phyloP scores from a whole-genome alignment of 2,797 vertebrate species.

The Crenuchus spilurus region DNA sequence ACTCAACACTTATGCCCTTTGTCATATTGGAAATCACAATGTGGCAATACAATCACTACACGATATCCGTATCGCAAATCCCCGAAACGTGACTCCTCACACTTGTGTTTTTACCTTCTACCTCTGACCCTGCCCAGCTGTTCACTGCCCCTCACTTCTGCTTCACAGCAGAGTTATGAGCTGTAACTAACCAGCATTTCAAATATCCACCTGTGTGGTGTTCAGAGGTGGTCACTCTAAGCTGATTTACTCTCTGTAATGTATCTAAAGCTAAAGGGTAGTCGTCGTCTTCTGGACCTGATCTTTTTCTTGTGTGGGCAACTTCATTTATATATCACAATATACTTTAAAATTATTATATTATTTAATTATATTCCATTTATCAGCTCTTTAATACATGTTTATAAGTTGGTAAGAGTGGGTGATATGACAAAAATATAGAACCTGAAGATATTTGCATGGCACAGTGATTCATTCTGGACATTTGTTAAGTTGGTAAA shows the following conservation, averaged over 20 bases:
- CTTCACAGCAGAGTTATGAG: slow-evolving; percentile 28
- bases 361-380: too few species aligned
- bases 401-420: too few species aligned
- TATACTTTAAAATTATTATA: too few species aligned
- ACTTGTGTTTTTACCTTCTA: neutral
- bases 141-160: neutral
- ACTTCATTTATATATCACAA: too few species aligned
- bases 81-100: slow-evolving; percentile 7
- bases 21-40: neutral
- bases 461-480: too few species aligned
- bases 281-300: neutral
- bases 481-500: too few species aligned
- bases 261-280: neutral
- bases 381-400: too few species aligned
- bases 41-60: neutral
- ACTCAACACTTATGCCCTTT: neutral
- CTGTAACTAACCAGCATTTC: slow-evolving; percentile 37
- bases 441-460: too few species aligned
- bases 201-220: slow-evolving; percentile 29
- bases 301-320: too few species aligned
- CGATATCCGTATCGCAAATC: slow-evolving; percentile 1
- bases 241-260: slow-evolving; percentile 22
- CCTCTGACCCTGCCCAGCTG: slow-evolving; percentile 26
- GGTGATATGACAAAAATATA: too few species aligned
- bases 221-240: neutral